These are phyloP conservation scores for Actinemys pallida DNA, from an alignment of 2,113 vertebrate species.

Conservation along the genomic window DNA sequence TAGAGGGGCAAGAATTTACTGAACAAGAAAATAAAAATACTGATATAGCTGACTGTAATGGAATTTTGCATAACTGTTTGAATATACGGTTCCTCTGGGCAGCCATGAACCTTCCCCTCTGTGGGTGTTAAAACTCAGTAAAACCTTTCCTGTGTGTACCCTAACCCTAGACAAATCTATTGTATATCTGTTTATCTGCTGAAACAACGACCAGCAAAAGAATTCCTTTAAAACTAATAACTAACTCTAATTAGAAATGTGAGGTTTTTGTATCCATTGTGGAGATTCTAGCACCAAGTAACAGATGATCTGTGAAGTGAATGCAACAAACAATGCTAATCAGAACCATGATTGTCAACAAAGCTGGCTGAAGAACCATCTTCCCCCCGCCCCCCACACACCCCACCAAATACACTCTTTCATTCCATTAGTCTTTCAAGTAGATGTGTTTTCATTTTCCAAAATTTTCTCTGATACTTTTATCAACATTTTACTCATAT, in stretches of 20 bases:
- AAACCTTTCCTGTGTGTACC: background rate
- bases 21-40: slow-evolving; percentile 53
- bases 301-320: rapidly evolving
- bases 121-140: background rate
- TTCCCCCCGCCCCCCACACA: background rate
- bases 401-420: background rate
- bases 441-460: background rate
- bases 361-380: background rate
- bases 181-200: background rate
- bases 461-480: background rate
- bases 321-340: background rate
- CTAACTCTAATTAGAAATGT: background rate
- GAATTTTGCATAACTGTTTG: rapidly evolving
- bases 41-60: background rate
- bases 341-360: background rate
- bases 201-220: background rate
- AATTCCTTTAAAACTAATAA: background rate
- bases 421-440: background rate
- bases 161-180: background rate
- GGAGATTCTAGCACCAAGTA: background rate
- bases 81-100: background rate
- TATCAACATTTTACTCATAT: background rate
- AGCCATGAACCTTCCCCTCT: background rate
- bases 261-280: background rate
- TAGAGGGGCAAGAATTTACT: slow-evolving; percentile 30